A percentile compares a stretch with the other conserved stretches of the same genome.
Conservation (phyloP, 2,113 vertebrate genomes). For the Mola mola region DNA sequence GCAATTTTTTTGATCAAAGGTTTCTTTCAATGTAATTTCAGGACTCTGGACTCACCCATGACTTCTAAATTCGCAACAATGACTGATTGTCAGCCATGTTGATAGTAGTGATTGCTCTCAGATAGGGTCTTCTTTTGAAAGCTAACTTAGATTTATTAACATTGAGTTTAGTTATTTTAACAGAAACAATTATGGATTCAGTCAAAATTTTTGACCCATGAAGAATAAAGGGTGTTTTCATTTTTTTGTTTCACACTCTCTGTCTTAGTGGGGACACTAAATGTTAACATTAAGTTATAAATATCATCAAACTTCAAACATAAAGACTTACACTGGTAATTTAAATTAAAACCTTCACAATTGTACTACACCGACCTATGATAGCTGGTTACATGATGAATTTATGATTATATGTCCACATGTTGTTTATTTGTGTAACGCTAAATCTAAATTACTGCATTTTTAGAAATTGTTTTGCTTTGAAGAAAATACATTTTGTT, state of each 20-base stretch:
- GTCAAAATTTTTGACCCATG: no score
- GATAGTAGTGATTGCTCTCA: no score
- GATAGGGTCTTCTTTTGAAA: no score
- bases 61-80: no score
- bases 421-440: constrained; percentile 15
- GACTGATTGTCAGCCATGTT: no score
- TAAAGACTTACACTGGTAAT: not conserved
- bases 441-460: constrained; percentile 28
- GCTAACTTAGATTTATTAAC: not conserved
- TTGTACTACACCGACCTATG: constrained; percentile 7
- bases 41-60: no score
- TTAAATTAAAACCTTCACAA: constrained; percentile 5
- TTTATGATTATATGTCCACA: constrained; percentile 15
- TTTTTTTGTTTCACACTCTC: no score
- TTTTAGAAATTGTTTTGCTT: constrained; percentile 41
- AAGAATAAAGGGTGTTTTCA: no score
- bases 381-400: constrained; percentile 17
- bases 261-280: no score
- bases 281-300: no score
- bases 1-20: not conserved
- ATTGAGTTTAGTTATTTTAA: not conserved
- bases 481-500: no score
- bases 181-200: not conserved
- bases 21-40: not conserved
- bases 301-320: no score